phyloP scores from a whole-genome alignment of 1,140 invertebrate species.

The Drosophila littoralis region DNA sequence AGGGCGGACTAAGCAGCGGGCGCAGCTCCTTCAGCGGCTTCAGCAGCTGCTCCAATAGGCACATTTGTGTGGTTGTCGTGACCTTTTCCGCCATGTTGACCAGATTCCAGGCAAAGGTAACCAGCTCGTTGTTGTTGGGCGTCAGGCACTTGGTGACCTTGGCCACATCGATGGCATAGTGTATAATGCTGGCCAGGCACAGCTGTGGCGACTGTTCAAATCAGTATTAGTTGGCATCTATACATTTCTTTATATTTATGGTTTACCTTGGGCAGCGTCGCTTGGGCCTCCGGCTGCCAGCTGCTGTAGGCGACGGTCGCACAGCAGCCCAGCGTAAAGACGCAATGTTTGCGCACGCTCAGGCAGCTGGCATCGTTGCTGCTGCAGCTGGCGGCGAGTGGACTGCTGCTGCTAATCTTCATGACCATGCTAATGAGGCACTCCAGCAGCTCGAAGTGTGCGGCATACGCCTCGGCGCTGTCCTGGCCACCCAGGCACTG shows the following conservation, averaged over 20 bases:
- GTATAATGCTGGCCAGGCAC: slow-evolving; percentile 20
- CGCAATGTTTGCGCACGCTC: slow-evolving; percentile 47
- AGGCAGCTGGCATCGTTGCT: slow-evolving; percentile 17
- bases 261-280: slow-evolving; percentile 32
- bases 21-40: slow-evolving; percentile 44
- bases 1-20: slow-evolving; percentile 16
- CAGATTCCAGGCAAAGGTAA: slow-evolving; percentile 37
- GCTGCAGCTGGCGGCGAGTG: slow-evolving; percentile 35
- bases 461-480: slow-evolving; percentile 26
- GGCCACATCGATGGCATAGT: slow-evolving; percentile 36
- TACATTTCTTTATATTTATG: not conserved
- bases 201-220: slow-evolving; percentile 18
- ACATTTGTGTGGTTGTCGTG: slow-evolving; percentile 25
- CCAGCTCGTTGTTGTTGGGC: slow-evolving; percentile 36
- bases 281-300: slow-evolving; percentile 34
- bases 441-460: slow-evolving; percentile 54
- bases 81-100: slow-evolving; percentile 34
- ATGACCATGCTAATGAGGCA: slow-evolving; percentile 10
- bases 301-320: slow-evolving; percentile 51
- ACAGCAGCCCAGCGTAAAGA: slow-evolving; percentile 34
- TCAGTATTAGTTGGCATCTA: not conserved
- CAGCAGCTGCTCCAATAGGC: slow-evolving; percentile 26
- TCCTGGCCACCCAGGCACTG: slow-evolving; percentile 33
- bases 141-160: slow-evolving; percentile 50
- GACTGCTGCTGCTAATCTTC: slow-evolving; percentile 38